phyloP scores from a whole-genome alignment of 2,797 vertebrate species.

The Etheostoma nigrum region DNA sequence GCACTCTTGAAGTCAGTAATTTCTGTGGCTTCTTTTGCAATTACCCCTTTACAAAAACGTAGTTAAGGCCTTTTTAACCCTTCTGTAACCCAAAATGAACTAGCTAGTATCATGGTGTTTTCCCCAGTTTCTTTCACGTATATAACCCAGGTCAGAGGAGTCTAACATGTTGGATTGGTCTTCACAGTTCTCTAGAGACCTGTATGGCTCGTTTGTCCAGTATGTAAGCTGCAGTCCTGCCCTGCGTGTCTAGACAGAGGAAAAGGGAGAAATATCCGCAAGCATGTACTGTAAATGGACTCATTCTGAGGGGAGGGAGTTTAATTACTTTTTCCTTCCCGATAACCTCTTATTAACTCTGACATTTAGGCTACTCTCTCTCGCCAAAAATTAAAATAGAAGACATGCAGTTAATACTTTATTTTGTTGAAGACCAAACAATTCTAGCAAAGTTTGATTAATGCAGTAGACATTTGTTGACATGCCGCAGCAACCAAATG shows the following conservation, averaged over 20 bases:
- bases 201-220: slow-evolving; percentile 76
- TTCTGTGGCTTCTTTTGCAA: slow-evolving; percentile 1
- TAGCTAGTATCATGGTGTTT: slow-evolving; percentile 5
- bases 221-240: slow-evolving; percentile 61
- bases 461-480: slow-evolving; percentile 46
- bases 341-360: slow-evolving; percentile 79
- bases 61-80: not conserved
- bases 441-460: slow-evolving; percentile 57
- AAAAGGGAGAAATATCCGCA: slow-evolving; percentile 73
- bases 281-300: slow-evolving; percentile 69
- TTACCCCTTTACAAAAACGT: not conserved
- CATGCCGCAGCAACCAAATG: slow-evolving; percentile 25
- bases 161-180: slow-evolving; percentile 50
- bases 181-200: slow-evolving; percentile 66
- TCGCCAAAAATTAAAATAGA: slow-evolving; percentile 65
- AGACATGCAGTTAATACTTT: slow-evolving; percentile 46
- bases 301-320: slow-evolving; percentile 66
- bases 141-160: slow-evolving; percentile 23
- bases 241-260: slow-evolving; percentile 79
- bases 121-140: slow-evolving; percentile 18
- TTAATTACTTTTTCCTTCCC: slow-evolving; percentile 76
- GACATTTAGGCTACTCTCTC: slow-evolving; percentile 52
- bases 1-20: not conserved
- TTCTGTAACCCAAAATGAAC: not conserved
- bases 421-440: slow-evolving; percentile 66